phyloP scores from a whole-genome alignment of 1,140 invertebrate species.

The Dendrolimus punctatus region DNA sequence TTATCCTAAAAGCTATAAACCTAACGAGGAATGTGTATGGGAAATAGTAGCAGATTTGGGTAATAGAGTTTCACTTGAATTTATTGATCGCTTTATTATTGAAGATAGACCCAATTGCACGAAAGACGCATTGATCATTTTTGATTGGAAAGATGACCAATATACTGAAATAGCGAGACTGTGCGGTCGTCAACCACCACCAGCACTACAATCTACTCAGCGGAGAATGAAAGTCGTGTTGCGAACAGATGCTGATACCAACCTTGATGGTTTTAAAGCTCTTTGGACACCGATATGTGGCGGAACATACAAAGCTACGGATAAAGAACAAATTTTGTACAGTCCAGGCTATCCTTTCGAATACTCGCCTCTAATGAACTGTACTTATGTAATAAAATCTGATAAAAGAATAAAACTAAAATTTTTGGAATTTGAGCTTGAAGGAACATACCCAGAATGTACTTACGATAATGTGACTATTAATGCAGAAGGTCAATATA shows the following conservation, averaged over 20 bases:
- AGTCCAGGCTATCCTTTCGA: conserved; percentile 82
- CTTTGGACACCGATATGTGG: conserved; percentile 80
- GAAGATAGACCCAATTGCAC: conserved; percentile 80
- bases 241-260: conserved; percentile 75
- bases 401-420: conserved; percentile 30
- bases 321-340: conserved; percentile 70
- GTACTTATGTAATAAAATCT: conserved; percentile 79
- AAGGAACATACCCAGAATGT: conserved; percentile 49
- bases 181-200: conserved; percentile 82
- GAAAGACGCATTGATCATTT: conserved; percentile 81
- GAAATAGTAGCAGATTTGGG: conserved; percentile 77
- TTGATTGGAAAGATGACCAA: conserved; percentile 54
- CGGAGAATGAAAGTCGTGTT: conserved; percentile 81
- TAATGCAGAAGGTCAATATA: conserved; percentile 14
- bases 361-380: conserved; percentile 76
- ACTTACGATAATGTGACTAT: conserved; percentile 49
- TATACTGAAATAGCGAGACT: conserved; percentile 74
- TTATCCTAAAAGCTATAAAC: conserved; percentile 76
- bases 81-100: conserved; percentile 81
- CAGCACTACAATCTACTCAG: conserved; percentile 74
- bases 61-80: conserved; percentile 79
- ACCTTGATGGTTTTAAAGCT: conserved; percentile 82
- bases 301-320: conserved; percentile 74
- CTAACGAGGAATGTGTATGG: conserved; percentile 88
- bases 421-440: conserved; percentile 50